These are phyloP conservation scores for Elachura formosa DNA, from an alignment of 2,113 vertebrate species.

Conservation along the genomic window DNA sequence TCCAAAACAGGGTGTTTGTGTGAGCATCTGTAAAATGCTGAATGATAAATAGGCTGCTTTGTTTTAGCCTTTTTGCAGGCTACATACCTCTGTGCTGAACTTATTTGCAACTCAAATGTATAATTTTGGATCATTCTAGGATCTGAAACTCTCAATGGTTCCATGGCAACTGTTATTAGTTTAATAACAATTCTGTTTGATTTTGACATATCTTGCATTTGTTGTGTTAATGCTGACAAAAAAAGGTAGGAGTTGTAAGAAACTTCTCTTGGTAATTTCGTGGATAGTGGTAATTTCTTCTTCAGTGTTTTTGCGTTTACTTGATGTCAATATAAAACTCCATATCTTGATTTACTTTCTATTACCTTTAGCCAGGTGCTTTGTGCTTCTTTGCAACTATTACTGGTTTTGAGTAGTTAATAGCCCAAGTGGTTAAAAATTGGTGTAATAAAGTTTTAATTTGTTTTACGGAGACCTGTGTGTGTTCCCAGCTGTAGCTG, in stretches of 20 bases:
- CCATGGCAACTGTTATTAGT: neutral
- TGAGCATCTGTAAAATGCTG: neutral
- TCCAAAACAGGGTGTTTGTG: neutral
- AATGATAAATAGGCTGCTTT: neutral
- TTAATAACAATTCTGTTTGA: neutral
- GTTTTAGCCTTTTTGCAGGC: neutral
- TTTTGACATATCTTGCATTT: neutral
- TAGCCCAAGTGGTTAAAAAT: neutral
- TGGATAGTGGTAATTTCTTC: neutral
- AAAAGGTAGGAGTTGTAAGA: neutral
- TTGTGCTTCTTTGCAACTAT: neutral
- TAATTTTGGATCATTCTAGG: neutral
- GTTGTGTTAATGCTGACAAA: neutral
- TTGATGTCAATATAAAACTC: neutral
- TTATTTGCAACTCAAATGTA: neutral
- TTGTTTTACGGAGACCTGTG: constrained; percentile 70
- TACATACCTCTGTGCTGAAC: neutral
- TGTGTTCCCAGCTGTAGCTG: constrained; percentile 78
- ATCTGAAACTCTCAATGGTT: neutral
- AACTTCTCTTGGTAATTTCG: neutral
- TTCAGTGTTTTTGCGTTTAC: neutral
- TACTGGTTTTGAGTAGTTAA: neutral
- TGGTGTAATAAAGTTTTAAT: neutral
- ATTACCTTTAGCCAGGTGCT: neutral
- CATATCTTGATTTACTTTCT: neutral